Base-by-base conservation (phyloP, 2,888 invertebrate species). In the Stenurella melanura region DNA sequence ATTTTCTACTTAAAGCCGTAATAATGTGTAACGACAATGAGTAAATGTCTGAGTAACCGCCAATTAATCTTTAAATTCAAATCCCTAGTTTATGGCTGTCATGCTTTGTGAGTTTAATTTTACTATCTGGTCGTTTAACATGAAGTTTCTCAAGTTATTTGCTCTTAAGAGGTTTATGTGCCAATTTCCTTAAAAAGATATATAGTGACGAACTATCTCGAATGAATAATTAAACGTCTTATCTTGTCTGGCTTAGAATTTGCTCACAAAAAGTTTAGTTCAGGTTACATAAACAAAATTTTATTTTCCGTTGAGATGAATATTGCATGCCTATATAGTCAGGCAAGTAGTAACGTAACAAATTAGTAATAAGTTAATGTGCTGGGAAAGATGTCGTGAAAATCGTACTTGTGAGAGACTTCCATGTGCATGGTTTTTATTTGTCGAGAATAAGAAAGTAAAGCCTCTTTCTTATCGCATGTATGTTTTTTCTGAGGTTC, bases 51-150 rank as follows among this genome's bases (percentile, higher is more conserved):
- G 15, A 66, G 54, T 15, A 18, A 66, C 66, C 42, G 9, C 21
- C 26, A 26, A 66, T 66, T 67, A 54, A 67, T 67, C 54, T 54
- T 30, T 15, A 56, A 56, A 67, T 67, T 54, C 56, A 56, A 54
- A 67, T 67, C 56, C 54, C 15, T 56, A 56, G 54, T 67, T 67
- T 67, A 67, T 56, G 54, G 30, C 56, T 17, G 67, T 61, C 67
- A 56, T 67, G 67, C 30, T 17, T 56, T 56, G 26, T 30, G 56
- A 54, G 54, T 67, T 67, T 56, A 67, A 67, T 67, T 67, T 56
- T 56, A 26, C 67, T 67, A 54, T 30, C 21, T 56, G 54, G 54
- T 26, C 54, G 54, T 26, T 67, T 67, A 50, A 50, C 67, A 19
- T 5, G 54, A 17, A 64, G 38, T 17, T 42, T 42, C n/a, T n/a